Conservation (phyloP, 2,797 vertebrate species). For the Rhinophrynus dorsalis region DNA sequence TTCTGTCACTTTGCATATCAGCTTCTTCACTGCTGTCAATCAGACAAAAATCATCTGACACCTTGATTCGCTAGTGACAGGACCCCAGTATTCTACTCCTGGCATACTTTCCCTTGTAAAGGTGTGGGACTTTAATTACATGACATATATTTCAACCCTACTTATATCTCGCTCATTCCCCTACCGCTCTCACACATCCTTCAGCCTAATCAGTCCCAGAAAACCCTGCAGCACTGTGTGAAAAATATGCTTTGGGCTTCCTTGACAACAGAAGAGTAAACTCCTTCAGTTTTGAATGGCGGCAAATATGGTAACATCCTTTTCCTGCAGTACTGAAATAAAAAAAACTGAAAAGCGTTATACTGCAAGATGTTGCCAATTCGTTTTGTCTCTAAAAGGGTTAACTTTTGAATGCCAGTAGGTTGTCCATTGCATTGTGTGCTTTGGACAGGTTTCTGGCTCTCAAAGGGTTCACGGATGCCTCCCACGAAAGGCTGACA, state of each 20-base stretch:
- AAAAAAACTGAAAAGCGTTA: too few species aligned
- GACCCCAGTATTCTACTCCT: slow-evolving; percentile 1
- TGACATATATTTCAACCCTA: slow-evolving; percentile 17
- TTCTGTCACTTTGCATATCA: slow-evolving; percentile 8
- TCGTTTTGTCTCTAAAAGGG: too few species aligned
- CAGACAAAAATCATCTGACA: slow-evolving; percentile 12
- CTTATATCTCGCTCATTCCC: not conserved
- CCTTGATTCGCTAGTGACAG: not conserved
- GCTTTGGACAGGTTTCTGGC: too few species aligned
- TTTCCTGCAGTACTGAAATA: too few species aligned
- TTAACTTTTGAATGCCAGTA: too few species aligned
- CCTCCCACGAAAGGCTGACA: slow-evolving; percentile 38
- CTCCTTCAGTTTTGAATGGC: not conserved
- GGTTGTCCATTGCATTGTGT: too few species aligned
- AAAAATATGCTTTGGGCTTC: slow-evolving; percentile 6
- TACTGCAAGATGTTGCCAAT: too few species aligned
- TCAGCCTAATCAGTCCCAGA: slow-evolving; percentile 28
- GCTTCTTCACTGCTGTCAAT: slow-evolving; percentile 2
- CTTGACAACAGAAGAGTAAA: slow-evolving; percentile 27
- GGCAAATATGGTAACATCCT: not conserved
- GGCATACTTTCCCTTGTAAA: not conserved
- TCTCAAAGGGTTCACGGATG: slow-evolving; percentile 21
- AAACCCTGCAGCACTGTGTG: slow-evolving; percentile 15
- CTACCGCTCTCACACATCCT: not conserved
- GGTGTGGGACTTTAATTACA: slow-evolving; percentile 27